phyloP scores from a whole-genome alignment of 2,797 vertebrate genomes.

The Lates japonicus region DNA sequence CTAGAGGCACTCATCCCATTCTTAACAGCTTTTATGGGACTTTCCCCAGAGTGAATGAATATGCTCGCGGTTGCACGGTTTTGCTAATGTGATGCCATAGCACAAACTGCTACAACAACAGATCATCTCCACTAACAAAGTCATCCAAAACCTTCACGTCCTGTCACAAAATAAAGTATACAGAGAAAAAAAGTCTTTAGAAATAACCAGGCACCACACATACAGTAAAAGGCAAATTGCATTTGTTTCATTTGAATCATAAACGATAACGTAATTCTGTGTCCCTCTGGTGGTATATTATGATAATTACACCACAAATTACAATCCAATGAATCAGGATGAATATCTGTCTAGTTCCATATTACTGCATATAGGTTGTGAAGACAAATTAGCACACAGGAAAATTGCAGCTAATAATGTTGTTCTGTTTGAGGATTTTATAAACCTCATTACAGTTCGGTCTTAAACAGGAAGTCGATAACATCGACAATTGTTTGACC shows the following conservation, averaged over 20 bases:
- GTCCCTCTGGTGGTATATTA: conserved; percentile 74
- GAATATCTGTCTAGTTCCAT: conserved; percentile 71
- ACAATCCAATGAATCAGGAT: conserved; percentile 76
- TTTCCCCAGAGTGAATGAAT: conserved; percentile 10
- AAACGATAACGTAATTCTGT: conserved; percentile 47
- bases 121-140: not conserved
- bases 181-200: not conserved
- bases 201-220: conserved; percentile 15
- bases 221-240: conserved; percentile 28
- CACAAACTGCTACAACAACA: not conserved
- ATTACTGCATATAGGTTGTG: conserved; percentile 53
- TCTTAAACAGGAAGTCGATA: conserved; percentile 29
- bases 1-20: conserved; percentile 38
- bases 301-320: conserved; percentile 77
- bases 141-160: not conserved
- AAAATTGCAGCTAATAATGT: conserved; percentile 66
- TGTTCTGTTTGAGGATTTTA: conserved; percentile 44
- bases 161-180: conserved; percentile 13
- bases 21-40: conserved; percentile 51
- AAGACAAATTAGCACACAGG: conserved; percentile 70
- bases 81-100: conserved; percentile 26
- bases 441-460: conserved; percentile 50
- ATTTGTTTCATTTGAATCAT: conserved; percentile 63
- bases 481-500: conserved; percentile 42
- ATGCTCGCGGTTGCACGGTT: conserved; percentile 23